A percentile compares a stretch with the other conserved stretches of the same genome.
phyloP scores from a whole-genome alignment of 2,797 vertebrate genomes.

The Girardinus metallicus region DNA sequence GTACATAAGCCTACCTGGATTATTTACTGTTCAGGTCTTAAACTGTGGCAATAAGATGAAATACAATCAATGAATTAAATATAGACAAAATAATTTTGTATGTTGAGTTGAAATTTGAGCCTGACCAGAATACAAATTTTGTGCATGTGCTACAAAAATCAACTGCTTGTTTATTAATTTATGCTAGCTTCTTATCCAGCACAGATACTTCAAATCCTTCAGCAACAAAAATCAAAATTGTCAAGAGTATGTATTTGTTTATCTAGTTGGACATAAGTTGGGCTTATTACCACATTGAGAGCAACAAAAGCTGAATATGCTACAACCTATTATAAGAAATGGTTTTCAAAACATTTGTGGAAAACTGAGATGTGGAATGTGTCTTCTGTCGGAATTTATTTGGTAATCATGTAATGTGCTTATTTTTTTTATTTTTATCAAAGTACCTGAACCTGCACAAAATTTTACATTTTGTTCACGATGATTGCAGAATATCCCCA shows the following conservation, averaged over 20 bases:
- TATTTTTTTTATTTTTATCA: background rate
- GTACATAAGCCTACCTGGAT: constrained; percentile 2
- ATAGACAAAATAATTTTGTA: background rate
- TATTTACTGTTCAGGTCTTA: constrained; percentile 11
- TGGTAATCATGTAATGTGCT: background rate
- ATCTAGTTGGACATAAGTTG: background rate
- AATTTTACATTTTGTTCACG: background rate
- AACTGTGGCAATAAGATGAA: constrained; percentile 6
- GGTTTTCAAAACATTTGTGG: background rate
- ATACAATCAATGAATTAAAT: constrained; percentile 4
- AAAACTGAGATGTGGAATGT: background rate
- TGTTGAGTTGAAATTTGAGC: background rate
- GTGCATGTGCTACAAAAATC: background rate
- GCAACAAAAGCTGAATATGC: too few relatives aligned
- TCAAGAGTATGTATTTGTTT: background rate
- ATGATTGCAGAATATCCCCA: background rate
- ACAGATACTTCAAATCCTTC: background rate
- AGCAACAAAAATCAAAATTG: background rate
- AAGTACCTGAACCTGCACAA: background rate
- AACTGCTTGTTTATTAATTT: background rate
- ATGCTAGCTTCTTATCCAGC: background rate
- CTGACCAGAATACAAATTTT: background rate
- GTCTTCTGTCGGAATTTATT: background rate
- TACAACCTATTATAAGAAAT: too few relatives aligned
- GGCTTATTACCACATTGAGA: too few relatives aligned